Conservation (phyloP, 1,140 invertebrate genomes). For the Halyomorpha halys region DNA sequence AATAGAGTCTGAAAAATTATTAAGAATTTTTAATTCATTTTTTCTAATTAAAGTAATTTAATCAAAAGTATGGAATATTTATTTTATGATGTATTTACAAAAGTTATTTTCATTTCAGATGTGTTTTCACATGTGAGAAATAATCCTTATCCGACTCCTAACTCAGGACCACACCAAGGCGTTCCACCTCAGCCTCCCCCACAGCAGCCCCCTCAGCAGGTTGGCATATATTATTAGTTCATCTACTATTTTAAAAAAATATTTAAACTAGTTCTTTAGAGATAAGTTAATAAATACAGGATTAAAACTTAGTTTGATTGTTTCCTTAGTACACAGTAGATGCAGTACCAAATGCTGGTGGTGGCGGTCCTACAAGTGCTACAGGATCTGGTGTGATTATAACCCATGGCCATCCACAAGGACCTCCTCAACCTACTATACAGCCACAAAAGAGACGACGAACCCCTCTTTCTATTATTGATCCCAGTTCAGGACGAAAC, state of each 20-base stretch:
- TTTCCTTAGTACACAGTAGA: background rate
- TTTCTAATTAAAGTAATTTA: no score
- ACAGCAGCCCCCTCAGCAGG: background rate
- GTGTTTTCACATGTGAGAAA: background rate
- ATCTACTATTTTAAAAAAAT: no score
- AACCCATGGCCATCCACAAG: background rate
- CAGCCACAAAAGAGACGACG: background rate
- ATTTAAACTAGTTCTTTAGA: no score
- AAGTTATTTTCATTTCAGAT: background rate
- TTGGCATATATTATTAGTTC: background rate
- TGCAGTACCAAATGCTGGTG: background rate
- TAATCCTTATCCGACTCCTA: background rate
- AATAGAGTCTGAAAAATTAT: no score
- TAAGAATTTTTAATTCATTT: no score
- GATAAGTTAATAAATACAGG: no score
- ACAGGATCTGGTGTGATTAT: background rate
- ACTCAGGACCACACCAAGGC: background rate
- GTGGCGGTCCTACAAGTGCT: background rate
- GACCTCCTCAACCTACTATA: background rate
- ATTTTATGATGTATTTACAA: no score
- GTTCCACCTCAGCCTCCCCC: slow-evolving; percentile 6
- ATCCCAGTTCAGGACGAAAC: background rate
- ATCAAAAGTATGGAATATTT: no score
- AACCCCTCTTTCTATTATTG: background rate
- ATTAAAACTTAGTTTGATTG: background rate